A percentile compares a stretch with the other conserved stretches of the same genome.
Conservation (phyloP, 2,113 vertebrate species). For the Microcebus jonahi region DNA sequence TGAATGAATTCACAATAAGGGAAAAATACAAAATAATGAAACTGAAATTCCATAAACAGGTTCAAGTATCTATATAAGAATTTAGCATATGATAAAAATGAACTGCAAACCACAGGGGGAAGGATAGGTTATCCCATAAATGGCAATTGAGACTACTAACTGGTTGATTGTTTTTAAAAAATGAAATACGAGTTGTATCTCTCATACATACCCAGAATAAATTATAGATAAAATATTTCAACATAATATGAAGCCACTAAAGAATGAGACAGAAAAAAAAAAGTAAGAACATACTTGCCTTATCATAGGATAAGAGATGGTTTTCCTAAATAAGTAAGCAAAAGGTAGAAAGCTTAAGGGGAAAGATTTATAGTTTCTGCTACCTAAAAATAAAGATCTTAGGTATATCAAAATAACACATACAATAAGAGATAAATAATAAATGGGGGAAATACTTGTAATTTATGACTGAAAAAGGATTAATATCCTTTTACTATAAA, state of each 20-base stretch:
- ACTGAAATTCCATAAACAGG: conserved; percentile 18
- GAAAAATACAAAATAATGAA: neutral
- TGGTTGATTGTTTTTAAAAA: neutral
- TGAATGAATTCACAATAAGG: neutral
- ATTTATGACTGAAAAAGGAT: neutral
- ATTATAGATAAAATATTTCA: neutral
- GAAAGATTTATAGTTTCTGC: neutral
- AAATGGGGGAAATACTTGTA: neutral
- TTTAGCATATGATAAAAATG: conserved; percentile 10
- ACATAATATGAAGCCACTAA: neutral
- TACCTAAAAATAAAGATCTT: conserved; percentile 32
- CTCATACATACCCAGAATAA: neutral
- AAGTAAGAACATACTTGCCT: neutral
- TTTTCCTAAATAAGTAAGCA: conserved; percentile 2
- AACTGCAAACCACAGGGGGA: neutral
- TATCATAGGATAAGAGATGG: neutral
- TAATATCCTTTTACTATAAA: neutral
- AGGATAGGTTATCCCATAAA: neutral
- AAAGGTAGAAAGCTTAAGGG: neutral
- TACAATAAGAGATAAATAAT: neutral
- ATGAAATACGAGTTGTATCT: neutral
- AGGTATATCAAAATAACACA: neutral
- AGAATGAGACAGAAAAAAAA: neutral
- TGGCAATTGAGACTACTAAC: neutral
- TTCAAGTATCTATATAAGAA: neutral